Base-by-base conservation (phyloP, 2,888 invertebrate species). In the Spialia ferax region DNA sequence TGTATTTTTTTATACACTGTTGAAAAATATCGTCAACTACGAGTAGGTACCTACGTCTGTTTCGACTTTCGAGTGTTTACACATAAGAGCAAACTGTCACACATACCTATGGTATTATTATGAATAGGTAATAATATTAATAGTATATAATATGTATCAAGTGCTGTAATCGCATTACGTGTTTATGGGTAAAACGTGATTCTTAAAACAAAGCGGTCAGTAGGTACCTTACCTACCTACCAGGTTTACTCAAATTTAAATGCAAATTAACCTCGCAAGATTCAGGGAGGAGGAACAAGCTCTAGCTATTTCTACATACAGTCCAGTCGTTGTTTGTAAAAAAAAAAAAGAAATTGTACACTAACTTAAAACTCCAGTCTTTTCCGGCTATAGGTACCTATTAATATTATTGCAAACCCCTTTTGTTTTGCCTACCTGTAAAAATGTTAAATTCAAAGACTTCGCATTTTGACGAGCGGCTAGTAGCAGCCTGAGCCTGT, bases 251-350 rank as follows among this genome's bases (percentile, higher is more conserved):
- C 70, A 74, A 79, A 87, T 87, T 84, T 83, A 75, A 76, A 87
- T 87, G 83, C 80, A 86, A 88, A 88, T 85, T 79, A 82, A 81
- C 77, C 73, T 72, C 74, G 73, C 72, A 77, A 74, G 76, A 75
- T 77, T 71, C 76, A 71, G 72, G 70, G 74, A 71, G 69, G 22
- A 52, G 13, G 22, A 52, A 13, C 11, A 50, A 22, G 23, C 22
- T 23, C 2, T 13, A 50, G 23, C 23, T 42, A 15, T 42, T 42
- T 42, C 1, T 15, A 2, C 15, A 42, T n/a, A n/a, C 48, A 11
- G 20, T 1, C 11, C 20, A 18, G 6, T 45, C 48, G 42, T 42
- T 45, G 18, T 45, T 45, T 45, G 18, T 45, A 45, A 8, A 6
- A 7, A 45, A 7, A 45, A 45, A 45, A 18, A 45, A 2, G 2